Percentiles rank a stretch among this genome's conserved stretches.
These are phyloP conservation scores for Pyrrhosoma nymphula DNA, from an alignment of 2,888 invertebrate species.

Conservation along the genomic window DNA sequence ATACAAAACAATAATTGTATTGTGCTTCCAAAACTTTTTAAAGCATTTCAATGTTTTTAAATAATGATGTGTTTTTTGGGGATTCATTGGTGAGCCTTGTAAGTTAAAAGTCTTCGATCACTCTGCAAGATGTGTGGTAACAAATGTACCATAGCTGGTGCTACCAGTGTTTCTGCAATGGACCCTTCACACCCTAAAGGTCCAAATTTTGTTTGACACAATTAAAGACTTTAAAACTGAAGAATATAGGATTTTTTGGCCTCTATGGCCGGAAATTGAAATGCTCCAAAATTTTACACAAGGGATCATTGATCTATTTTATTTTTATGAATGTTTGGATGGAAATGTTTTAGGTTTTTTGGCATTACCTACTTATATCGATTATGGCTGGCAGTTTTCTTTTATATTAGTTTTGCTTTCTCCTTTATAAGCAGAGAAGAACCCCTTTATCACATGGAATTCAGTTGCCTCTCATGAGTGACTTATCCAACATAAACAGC, in stretches of 20 bases:
- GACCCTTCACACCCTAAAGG: not conserved
- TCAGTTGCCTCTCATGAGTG: no score
- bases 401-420: no score
- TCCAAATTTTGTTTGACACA: conserved; percentile 9
- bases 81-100: conserved; percentile 6
- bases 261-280: not conserved
- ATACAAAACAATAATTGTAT: conserved; percentile 56
- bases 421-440: no score
- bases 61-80: conserved; percentile 20
- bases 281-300: not conserved
- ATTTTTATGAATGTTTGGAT: no score
- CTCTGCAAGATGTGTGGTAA: not conserved
- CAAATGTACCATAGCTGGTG: conserved; percentile 25
- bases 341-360: no score
- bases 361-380: no score
- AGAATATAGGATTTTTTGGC: conserved; percentile 13
- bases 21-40: conserved; percentile 61
- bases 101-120: not conserved
- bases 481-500: no score
- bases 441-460: no score
- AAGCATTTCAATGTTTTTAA: conserved; percentile 36
- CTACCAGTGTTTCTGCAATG: not conserved
- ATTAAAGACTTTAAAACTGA: conserved; percentile 41
- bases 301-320: no score
- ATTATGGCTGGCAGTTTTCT: no score